Percentiles rank a stretch among this genome's conserved stretches.
Evolutionary conservation across 2,888 invertebrate species (phyloP).

Genomic region (Globia sparganii): DNA sequence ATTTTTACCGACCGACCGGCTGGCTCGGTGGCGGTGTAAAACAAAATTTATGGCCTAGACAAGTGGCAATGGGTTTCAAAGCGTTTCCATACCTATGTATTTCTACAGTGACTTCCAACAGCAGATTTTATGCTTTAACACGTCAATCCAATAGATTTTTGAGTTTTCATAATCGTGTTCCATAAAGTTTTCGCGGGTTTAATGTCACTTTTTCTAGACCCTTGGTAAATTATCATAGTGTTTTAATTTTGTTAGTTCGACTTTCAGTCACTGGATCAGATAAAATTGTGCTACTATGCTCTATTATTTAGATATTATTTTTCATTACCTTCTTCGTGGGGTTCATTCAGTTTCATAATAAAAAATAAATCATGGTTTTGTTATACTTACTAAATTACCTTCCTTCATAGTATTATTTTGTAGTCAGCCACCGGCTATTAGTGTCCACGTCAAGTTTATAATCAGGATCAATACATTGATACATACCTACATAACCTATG

Average conservation of each 20-base stretch:
- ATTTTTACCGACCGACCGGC: too few relatives aligned
- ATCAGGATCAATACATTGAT: neutral
- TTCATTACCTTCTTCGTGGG: neutral
- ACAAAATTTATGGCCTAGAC: too few relatives aligned
- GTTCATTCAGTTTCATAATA: neutral
- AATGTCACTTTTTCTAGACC: neutral
- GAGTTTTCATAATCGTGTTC: neutral
- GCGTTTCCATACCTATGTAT: neutral
- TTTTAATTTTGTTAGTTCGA: too few relatives aligned
- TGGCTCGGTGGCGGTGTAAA: too few relatives aligned
- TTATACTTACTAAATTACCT: constrained; percentile 6
- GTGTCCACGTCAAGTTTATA: neutral
- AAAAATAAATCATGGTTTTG: neutral
- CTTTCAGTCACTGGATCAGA: neutral
- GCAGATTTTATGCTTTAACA: neutral
- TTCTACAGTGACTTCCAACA: neutral
- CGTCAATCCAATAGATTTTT: neutral
- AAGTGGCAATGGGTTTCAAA: neutral
- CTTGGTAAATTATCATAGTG: neutral
- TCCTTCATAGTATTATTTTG: neutral
- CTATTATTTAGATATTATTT: neutral
- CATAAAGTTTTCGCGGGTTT: neutral
- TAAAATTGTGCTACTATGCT: neutral
- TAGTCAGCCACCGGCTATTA: neutral
- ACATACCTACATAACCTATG: neutral